Evolutionary conservation across 2,797 vertebrate species (phyloP), one percentile per base, ranked within the genome.

Genomic region (Hafferia zeledoni): DNA sequence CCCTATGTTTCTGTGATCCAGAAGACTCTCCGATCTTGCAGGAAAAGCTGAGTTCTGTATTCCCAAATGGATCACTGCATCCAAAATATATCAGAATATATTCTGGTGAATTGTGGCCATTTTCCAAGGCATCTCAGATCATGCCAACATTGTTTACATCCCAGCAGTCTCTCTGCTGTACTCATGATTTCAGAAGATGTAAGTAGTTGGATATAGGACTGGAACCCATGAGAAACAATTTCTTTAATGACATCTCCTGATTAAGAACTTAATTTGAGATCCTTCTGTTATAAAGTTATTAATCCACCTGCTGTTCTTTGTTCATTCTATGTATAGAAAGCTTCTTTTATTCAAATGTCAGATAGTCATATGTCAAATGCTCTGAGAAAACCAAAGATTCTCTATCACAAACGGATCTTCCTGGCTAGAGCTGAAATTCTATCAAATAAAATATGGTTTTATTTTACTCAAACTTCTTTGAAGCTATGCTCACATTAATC

Each of bases 331-430:
- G n/a, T 47, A 57, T 8, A 23, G 61, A 84, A 90, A 69, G 5
- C 46, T 88, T 92, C 43, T 90, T 95, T 86, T 88, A 55, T 83
- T 71, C n/a, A 83, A 72, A 47, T 86, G 46, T 78, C 86, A 95
- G 57, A 27, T 17, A 78, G 15, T 75, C 67, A 75, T 65, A 64
- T 0, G 3, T 88, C 80, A 93, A 94, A 52, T 30, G 7, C 10
- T 71, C 39, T 33, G 69, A 81, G 27, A 88, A 90, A 86, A 46
- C 4, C 35, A 9, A 69, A 74, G 22, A 78, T 81, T 75, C 53
- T 83, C 31, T 60, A 11, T 41, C 65, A 50, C 53, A 80, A 88
- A 53, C 41, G 90, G 65, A 71, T 27, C 30, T 93, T 71, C 78
- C 71, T 50, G 87, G 46, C 33, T 71, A 83, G 63, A 88, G 24